Evolutionary conservation across 2,797 vertebrate genomes (phyloP).

Genomic region (Psittacula echo): DNA sequence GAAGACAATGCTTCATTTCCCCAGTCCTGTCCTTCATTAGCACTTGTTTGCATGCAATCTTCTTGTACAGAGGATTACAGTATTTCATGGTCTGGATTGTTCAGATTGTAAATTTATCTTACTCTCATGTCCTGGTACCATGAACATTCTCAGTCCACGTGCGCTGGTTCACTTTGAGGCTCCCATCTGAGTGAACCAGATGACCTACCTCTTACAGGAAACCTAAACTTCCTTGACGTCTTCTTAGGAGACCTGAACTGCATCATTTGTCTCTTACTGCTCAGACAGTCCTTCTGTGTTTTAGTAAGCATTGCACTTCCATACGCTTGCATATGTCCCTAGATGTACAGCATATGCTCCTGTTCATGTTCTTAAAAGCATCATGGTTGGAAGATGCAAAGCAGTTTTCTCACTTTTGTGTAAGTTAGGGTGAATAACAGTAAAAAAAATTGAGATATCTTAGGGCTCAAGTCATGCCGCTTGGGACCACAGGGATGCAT

Average conservation of each 20-base stretch:
- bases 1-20: background rate
- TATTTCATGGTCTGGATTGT: background rate
- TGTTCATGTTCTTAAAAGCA: background rate
- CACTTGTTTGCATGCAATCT: background rate
- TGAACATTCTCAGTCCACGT: background rate
- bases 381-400: background rate
- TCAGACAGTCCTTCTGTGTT: background rate
- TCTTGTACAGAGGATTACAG: background rate
- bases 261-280: background rate
- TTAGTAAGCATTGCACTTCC: background rate
- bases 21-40: background rate
- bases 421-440: background rate
- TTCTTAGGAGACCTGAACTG: background rate
- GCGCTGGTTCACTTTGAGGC: background rate
- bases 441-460: background rate
- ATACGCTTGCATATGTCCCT: accelerated
- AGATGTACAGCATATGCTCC: accelerated
- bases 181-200: background rate
- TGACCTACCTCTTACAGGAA: background rate
- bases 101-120: background rate
- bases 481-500: background rate
- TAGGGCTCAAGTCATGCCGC: background rate
- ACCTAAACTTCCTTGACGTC: background rate
- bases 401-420: background rate
- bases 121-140: background rate